Conservation (phyloP, 2,113 vertebrate species). For the Bubo blakistoni region DNA sequence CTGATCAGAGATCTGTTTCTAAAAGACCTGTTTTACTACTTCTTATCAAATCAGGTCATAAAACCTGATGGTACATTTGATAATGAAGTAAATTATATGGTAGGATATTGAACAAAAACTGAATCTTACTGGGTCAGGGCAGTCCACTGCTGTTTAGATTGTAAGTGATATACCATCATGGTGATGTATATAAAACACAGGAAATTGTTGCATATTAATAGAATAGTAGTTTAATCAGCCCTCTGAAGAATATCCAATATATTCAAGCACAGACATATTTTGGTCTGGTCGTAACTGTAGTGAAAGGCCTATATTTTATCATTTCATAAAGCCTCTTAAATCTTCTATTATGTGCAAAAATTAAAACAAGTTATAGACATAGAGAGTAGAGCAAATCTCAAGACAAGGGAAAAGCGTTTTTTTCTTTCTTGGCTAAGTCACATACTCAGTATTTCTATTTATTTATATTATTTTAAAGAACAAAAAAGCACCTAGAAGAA, state of each 20-base stretch:
- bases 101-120: slow-evolving; percentile 53
- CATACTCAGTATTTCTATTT: background rate
- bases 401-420: background rate
- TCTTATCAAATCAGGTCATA: slow-evolving; percentile 15
- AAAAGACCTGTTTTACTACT: background rate
- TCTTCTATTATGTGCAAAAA: background rate
- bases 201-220: slow-evolving; percentile 70
- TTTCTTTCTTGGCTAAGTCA: background rate
- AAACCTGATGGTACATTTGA: slow-evolving; percentile 49
- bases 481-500: background rate
- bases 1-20: background rate
- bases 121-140: slow-evolving; percentile 53
- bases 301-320: slow-evolving; percentile 57
- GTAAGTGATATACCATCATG: slow-evolving; percentile 32
- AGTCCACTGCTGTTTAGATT: slow-evolving; percentile 32
- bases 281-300: slow-evolving; percentile 40
- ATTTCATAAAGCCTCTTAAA: slow-evolving; percentile 48
- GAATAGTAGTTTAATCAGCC: slow-evolving; percentile 58
- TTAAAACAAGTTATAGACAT: background rate
- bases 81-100: slow-evolving; percentile 55
- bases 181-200: slow-evolving; percentile 59
- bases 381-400: background rate
- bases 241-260: slow-evolving; percentile 25
- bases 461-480: background rate
- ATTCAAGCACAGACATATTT: slow-evolving; percentile 48